Base-by-base conservation (phyloP, 2,888 invertebrate species). In the Leptinotarsa rubiginosa region DNA sequence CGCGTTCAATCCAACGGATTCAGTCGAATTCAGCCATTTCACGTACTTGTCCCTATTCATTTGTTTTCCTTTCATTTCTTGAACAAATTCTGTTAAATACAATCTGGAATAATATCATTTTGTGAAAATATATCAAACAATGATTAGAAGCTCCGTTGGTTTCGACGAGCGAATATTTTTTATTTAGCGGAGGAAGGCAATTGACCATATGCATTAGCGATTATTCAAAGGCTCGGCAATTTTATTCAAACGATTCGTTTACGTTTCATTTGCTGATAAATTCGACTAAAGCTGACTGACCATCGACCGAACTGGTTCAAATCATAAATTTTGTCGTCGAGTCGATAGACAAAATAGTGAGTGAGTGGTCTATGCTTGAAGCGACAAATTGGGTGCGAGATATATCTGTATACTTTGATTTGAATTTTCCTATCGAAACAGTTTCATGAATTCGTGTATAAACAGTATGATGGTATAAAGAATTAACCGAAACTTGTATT, bases 211-310 rank as follows among this genome's bases (percentile, higher is more conserved):
- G 67, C 72, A 74, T 74, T 76, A 73, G 71, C 74, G 70, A 74
- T 73, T 75, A 73, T 77, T 71, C 73, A 67, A 75, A 73, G 73
- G 71, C 59, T 66, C 49, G 70, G 69, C 71, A 72, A 75, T 72
- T 75, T 79, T 79, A 80, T 79, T 77, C 77, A 70, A 77, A 76
- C 78, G 77, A 80, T 80, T 80, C 80, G 80, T 80, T 81, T 81
- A 79, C 79, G 79, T 80, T 80, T 79, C 79, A 77, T 80, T 81
- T 79, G 77, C 77, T 71, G 76, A 80, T 80, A 81, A 80, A 81
- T 81, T 79, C 74, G 70, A 73, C 75, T 56, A 76, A 73, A 76
- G 74, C 75, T 65, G 73, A 74, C 75, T 65, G 73, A 74, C 74
- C 73, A 74, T 77, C 74, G 79, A 70, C 73, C 75, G 76, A 76